A percentile compares a stretch with the other conserved stretches of the same genome.
Evolutionary conservation across 1,140 invertebrate species (phyloP).

Genomic region (Temnothorax curvispinosus): DNA sequence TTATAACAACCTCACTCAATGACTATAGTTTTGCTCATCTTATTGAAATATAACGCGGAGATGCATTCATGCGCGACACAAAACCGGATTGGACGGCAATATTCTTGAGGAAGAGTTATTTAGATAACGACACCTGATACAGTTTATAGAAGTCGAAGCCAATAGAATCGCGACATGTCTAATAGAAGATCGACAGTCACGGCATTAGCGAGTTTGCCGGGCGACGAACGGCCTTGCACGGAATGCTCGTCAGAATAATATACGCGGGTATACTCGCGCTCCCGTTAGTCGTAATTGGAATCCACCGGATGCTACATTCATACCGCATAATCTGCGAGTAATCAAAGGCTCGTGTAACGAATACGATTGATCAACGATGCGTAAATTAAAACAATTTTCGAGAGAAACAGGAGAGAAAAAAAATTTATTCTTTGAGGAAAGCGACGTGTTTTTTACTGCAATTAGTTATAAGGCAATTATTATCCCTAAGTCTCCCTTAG

Average conservation of each 20-base stretch:
- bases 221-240: slow-evolving; percentile 34
- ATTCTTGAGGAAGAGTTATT: neutral
- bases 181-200: slow-evolving; percentile 14
- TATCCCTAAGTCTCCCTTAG: neutral
- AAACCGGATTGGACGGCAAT: slow-evolving; percentile 18
- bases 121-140: neutral
- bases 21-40: neutral
- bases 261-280: slow-evolving; percentile 11
- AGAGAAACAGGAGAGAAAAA: neutral
- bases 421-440: neutral
- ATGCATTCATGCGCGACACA: neutral
- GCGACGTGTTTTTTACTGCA: neutral
- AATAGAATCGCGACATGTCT: slow-evolving; percentile 30
- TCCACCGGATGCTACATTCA: slow-evolving; percentile 45
- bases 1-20: neutral
- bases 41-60: neutral
- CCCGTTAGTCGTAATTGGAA: slow-evolving; percentile 57
- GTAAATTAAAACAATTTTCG: neutral
- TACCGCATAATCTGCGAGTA: slow-evolving; percentile 1
- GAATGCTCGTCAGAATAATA: slow-evolving; percentile 12
- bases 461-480: neutral
- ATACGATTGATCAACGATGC: neutral
- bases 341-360: neutral
- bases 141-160: neutral
- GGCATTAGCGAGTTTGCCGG: slow-evolving; percentile 14